These are phyloP conservation scores for Delphinus delphis DNA, from an alignment of 2,113 vertebrate species.

Conservation along the genomic window DNA sequence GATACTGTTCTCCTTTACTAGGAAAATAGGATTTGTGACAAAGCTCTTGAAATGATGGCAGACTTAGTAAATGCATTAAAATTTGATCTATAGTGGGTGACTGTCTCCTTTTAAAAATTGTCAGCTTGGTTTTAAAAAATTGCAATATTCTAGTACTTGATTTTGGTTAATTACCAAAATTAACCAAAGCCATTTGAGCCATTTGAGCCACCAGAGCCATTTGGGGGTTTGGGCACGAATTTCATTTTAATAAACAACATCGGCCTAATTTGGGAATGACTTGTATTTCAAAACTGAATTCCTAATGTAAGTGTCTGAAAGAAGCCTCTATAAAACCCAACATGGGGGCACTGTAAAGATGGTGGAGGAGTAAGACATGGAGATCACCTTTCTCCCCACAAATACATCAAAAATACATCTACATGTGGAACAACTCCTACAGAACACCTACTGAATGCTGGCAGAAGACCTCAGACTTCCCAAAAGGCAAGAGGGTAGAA, in stretches of 20 bases:
- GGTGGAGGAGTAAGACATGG: too few relatives aligned
- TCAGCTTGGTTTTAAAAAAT: conserved; percentile 17
- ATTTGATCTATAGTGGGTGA: conserved; percentile 36
- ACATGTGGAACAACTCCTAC: too few relatives aligned
- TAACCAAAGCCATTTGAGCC: background rate
- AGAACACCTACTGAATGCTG: too few relatives aligned
- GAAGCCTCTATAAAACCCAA: conserved; percentile 46
- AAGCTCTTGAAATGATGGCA: conserved; percentile 26
- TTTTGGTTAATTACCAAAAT: conserved; percentile 48
- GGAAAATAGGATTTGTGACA: conserved; percentile 12
- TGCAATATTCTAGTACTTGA: background rate
- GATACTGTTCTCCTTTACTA: background rate
- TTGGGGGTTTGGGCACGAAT: conserved; percentile 20
- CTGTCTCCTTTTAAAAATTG: conserved; percentile 21
- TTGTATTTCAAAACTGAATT: conserved; percentile 60
- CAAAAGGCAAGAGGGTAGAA: too few relatives aligned
- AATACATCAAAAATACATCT: too few relatives aligned
- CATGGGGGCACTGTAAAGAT: too few relatives aligned
- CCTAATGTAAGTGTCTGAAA: conserved; percentile 48
- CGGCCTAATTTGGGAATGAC: conserved; percentile 47
- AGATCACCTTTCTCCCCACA: too few relatives aligned
- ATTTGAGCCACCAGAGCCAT: background rate
- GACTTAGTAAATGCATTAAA: conserved; percentile 24
- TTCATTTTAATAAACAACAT: conserved; percentile 62
- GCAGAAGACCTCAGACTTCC: too few relatives aligned